Evolutionary conservation across 2,888 invertebrate species (phyloP), one percentile per base, ranked within the genome.

Genomic region (Ferdinandea cuprea): DNA sequence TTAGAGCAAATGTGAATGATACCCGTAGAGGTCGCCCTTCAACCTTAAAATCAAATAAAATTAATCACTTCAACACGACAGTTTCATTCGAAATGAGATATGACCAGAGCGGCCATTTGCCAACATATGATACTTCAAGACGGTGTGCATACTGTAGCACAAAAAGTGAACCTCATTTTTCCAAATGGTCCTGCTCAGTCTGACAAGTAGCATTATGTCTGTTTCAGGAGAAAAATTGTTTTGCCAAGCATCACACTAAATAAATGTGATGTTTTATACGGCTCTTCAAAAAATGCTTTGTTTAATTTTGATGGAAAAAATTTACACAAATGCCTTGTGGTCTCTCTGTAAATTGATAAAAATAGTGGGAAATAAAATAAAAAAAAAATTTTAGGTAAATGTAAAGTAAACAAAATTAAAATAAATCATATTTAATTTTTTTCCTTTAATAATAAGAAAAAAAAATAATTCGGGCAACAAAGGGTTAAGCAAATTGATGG

Each of bases 11-110:
- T 5, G 25, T 2, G 5, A 25, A 25, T 25, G 25, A 25, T 25
- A 25, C 25, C 25, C 25, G 25, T 25, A 25, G 25, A 25, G 25
- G 25, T 25, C 25, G 56, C 11, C 37, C 21, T 56, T 40, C 56
- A 56, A 25, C 32, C 3, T 35, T 9, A 56, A 25, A 40, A 37
- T 11, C 11, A 28, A 1, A n/a, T 5, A 28, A 50, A 8, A 50
- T 15, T 30, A 50, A 50, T 25, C 21, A 56, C 25, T 56, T 56
- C 25, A 56, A 56, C 37, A 37, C 25, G 5, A 56, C 21, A 37
- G 56, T 56, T 56, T 37, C 37, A 56, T 56, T 56, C 21, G 6
- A 54, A 9, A 54, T n/a, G 54, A 54, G 19, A 25, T 25, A 25
- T 25, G 25, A 25, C 25, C 2, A 5, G 2, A 5, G 3, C 3